These are phyloP conservation scores for Aspidiotus rigidus DNA, from an alignment of 2,888 invertebrate species.

Conservation along the genomic window DNA sequence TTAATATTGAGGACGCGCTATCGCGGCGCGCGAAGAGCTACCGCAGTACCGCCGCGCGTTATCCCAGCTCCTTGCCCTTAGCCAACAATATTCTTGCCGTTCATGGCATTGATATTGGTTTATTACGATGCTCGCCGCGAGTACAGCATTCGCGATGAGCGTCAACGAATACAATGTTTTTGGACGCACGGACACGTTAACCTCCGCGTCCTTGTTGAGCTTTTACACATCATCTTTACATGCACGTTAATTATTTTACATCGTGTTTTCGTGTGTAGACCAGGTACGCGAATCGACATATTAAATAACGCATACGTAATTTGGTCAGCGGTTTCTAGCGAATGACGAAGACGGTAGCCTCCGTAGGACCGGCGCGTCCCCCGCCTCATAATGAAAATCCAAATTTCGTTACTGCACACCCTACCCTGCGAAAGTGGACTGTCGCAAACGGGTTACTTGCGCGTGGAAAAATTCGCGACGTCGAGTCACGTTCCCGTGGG, in stretches of 20 bases:
- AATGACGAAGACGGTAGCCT: too few species aligned
- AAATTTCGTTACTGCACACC: too few species aligned
- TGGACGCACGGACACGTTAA: slow-evolving; percentile 11
- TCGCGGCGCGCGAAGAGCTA: neutral
- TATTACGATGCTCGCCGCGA: slow-evolving; percentile 21
- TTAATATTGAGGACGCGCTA: slow-evolving; percentile 21
- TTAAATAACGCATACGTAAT: neutral
- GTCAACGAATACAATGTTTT: slow-evolving; percentile 9
- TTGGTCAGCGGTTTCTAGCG: too few species aligned
- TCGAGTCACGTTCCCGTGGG: too few species aligned
- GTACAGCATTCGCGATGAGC: slow-evolving; percentile 9
- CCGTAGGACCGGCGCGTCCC: too few species aligned
- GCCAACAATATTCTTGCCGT: slow-evolving; percentile 26
- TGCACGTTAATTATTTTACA: slow-evolving; percentile 8
- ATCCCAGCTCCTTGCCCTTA: slow-evolving; percentile 31
- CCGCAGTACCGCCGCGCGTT: slow-evolving; percentile 12
- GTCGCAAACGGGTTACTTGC: too few species aligned
- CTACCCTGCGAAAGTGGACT: too few species aligned
- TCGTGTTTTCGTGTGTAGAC: neutral
- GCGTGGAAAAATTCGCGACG: too few species aligned
- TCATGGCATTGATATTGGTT: slow-evolving; percentile 32
- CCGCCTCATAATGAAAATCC: too few species aligned
- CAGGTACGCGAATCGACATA: neutral
- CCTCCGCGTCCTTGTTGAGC: slow-evolving; percentile 8
- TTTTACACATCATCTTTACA: slow-evolving; percentile 9